These are phyloP conservation scores for Rattus norvegicus DNA, from an alignment of 2,113 vertebrate species.

Conservation along the genomic window DNA sequence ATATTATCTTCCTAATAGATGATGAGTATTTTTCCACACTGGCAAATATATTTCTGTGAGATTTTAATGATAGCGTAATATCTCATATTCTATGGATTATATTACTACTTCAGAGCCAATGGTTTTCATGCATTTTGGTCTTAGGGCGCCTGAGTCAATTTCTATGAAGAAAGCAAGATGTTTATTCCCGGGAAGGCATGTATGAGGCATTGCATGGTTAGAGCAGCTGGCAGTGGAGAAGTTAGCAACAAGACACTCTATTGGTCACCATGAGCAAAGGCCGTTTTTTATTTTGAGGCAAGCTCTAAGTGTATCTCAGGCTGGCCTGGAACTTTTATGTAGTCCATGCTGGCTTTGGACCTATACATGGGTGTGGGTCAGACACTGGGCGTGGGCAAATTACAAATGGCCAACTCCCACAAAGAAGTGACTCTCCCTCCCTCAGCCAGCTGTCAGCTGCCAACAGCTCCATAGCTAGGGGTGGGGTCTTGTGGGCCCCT, in stretches of 20 bases:
- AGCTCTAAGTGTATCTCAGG: background rate
- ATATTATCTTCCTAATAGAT: background rate
- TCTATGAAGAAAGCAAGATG: background rate
- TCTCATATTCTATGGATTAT: background rate
- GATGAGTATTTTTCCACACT: background rate
- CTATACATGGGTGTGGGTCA: background rate
- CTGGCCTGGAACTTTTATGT: background rate
- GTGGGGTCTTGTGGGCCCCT: background rate
- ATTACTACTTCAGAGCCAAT: background rate
- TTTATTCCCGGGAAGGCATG: no score
- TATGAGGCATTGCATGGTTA: no score
- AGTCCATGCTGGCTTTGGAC: background rate
- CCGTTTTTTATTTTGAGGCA: background rate
- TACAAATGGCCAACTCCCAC: background rate
- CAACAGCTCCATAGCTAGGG: background rate
- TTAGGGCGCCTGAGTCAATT: background rate
- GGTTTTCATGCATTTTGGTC: constrained; percentile 14
- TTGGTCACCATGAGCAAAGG: background rate
- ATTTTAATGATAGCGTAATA: constrained; percentile 10
- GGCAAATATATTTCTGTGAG: background rate
- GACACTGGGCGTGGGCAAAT: background rate
- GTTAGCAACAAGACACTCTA: no score
- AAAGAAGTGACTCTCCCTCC: background rate
- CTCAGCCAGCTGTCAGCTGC: background rate
- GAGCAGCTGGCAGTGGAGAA: background rate